These are phyloP conservation scores for Synergus japonicus DNA, from an alignment of 2,888 invertebrate species.

Conservation along the genomic window DNA sequence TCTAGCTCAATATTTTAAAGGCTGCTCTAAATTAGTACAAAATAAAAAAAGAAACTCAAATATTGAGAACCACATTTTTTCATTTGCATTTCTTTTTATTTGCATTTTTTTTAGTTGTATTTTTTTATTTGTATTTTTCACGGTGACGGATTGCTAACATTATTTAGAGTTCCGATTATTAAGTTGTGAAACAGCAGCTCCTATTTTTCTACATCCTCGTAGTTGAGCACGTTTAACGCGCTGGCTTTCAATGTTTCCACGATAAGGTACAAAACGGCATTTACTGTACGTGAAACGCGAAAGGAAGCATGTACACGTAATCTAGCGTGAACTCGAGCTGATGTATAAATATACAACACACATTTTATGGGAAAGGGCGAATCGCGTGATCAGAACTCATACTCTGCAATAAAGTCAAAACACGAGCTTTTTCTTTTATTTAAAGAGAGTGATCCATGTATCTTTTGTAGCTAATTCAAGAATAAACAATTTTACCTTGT, in stretches of 20 bases:
- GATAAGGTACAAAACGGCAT: slow-evolving; percentile 14
- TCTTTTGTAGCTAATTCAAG: neutral
- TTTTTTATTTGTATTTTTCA: neutral
- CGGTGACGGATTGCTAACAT: neutral
- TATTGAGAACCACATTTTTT: neutral
- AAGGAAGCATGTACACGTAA: slow-evolving; percentile 25
- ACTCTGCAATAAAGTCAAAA: slow-evolving; percentile 13
- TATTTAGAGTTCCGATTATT: slow-evolving; percentile 11
- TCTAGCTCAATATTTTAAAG: slow-evolving; percentile 20
- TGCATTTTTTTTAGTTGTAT: no score
- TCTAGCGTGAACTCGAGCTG: slow-evolving; percentile 35
- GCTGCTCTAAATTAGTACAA: neutral
- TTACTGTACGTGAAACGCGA: slow-evolving; percentile 19
- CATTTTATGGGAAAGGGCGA: slow-evolving; percentile 16
- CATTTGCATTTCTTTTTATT: no score
- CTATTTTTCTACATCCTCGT: slow-evolving; percentile 20
- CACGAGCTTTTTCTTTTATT: neutral
- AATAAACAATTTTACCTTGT: neutral
- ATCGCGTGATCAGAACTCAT: slow-evolving; percentile 20
- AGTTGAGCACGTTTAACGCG: slow-evolving; percentile 23
- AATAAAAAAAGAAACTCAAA: neutral
- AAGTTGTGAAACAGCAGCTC: slow-evolving; percentile 3
- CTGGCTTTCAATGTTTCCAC: slow-evolving; percentile 16
- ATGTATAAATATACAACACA: slow-evolving; percentile 25
- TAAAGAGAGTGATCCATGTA: no score